Evolutionary conservation across 2,888 invertebrate genomes (phyloP).

Genomic region (Hoplodrina blanda): DNA sequence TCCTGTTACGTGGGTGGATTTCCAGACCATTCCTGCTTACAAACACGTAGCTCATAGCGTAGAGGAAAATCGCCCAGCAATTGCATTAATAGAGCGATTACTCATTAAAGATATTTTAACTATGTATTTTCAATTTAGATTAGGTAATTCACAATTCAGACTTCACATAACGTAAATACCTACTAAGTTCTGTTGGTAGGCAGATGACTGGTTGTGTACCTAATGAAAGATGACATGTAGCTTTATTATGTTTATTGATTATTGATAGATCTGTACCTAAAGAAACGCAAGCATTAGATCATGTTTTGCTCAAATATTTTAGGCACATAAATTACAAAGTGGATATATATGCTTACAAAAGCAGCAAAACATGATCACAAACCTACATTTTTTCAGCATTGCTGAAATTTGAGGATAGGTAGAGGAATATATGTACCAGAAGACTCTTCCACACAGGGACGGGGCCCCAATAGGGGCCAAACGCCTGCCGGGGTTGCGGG

Average conservation of each 20-base stretch:
- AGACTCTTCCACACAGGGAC: no score
- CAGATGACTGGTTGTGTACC: neutral
- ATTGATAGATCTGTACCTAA: neutral
- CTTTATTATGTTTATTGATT: neutral
- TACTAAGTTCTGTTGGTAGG: neutral
- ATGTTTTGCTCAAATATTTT: slow-evolving; percentile 1
- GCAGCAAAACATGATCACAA: no score
- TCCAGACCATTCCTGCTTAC: neutral
- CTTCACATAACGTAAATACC: no score
- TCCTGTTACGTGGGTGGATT: neutral
- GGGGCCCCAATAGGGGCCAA: no score
- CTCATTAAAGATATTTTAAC: neutral
- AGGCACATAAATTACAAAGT: neutral
- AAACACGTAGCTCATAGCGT: neutral
- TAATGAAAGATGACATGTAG: no score
- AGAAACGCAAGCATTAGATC: neutral
- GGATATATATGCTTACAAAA: neutral
- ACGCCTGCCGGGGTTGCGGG: no score
- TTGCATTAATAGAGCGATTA: neutral
- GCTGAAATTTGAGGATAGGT: no score
- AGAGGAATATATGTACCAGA: no score
- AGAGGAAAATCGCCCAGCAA: neutral
- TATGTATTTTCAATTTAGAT: neutral
- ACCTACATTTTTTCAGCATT: neutral
- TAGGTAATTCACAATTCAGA: no score